These are phyloP conservation scores for Melanotaenia pygmaea DNA, from an alignment of 2,797 vertebrate genomes.

Conservation along the genomic window DNA sequence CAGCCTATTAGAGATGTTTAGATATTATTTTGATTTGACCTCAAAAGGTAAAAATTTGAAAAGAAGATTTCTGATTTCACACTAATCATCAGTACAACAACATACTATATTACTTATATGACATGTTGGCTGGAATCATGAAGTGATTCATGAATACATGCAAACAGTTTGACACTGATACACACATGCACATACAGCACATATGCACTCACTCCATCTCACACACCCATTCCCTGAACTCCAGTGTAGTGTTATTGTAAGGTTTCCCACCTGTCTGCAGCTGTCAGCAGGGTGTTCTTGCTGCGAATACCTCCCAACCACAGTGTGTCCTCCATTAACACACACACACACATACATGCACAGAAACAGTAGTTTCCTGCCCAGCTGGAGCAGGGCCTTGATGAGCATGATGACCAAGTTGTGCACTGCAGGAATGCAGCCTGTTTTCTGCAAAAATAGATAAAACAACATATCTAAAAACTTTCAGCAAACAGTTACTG, in stretches of 20 bases:
- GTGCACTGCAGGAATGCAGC: slow-evolving; percentile 58
- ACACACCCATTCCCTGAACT: slow-evolving; percentile 34
- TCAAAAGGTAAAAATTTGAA: too few species aligned
- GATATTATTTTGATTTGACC: too few species aligned
- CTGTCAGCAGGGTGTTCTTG: slow-evolving; percentile 61
- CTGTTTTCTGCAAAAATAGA: slow-evolving; percentile 45
- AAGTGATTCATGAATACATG: slow-evolving; percentile 7
- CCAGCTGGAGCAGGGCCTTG: slow-evolving; percentile 30
- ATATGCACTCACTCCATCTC: slow-evolving; percentile 7
- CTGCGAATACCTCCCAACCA: slow-evolving; percentile 58
- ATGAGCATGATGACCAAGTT: slow-evolving; percentile 41
- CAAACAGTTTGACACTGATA: slow-evolving; percentile 9
- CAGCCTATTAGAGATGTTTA: too few species aligned
- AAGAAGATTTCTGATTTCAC: too few species aligned
- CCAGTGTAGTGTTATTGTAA: slow-evolving; percentile 56
- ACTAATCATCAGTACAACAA: not conserved
- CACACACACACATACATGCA: slow-evolving; percentile 18
- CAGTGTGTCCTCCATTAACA: slow-evolving; percentile 30
- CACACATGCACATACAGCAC: not conserved
- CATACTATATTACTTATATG: not conserved
- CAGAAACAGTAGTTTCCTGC: slow-evolving; percentile 47
- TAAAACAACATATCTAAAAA: slow-evolving; percentile 64
- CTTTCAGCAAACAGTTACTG: slow-evolving; percentile 57
- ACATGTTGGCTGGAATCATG: not conserved
- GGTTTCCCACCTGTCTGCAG: slow-evolving; percentile 71